Conservation (phyloP, 2,113 vertebrate genomes). For the Rutilus rutilus region DNA sequence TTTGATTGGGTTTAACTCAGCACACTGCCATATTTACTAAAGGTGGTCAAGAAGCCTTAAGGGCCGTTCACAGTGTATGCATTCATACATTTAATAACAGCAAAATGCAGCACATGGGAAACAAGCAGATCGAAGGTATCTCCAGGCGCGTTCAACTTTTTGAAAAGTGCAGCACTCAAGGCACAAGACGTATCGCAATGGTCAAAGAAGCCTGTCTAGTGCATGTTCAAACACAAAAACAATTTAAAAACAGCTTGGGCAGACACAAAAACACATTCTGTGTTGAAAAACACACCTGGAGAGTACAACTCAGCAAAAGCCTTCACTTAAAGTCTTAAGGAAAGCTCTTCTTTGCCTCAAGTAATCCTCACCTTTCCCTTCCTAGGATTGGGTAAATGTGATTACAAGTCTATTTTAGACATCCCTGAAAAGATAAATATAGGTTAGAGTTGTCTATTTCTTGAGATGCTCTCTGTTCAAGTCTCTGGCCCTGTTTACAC, state of each 20-base stretch:
- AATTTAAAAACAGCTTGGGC: not conserved
- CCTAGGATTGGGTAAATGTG: slow-evolving; percentile 3
- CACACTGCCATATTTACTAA: slow-evolving; percentile 32
- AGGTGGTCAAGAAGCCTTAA: slow-evolving; percentile 9
- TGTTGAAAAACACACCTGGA: not conserved
- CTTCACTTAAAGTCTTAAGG: not conserved
- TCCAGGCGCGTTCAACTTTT: not conserved
- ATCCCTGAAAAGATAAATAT: slow-evolving; percentile 6
- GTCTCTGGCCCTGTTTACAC: not conserved
- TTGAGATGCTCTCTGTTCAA: not conserved
- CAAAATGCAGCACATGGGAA: not conserved
- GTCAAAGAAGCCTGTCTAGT: not conserved
- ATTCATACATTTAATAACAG: not conserved
- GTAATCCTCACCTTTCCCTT: slow-evolving; percentile 18
- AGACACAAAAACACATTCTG: not conserved
- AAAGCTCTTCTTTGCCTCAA: not conserved
- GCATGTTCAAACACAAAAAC: not conserved
- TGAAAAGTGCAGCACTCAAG: not conserved
- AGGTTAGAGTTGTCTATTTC: slow-evolving; percentile 4
- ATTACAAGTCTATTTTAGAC: slow-evolving; percentile 20
- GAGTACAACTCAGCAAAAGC: not conserved
- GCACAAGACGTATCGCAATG: not conserved
- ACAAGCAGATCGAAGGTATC: not conserved
- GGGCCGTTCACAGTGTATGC: not conserved
- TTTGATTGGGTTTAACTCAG: slow-evolving; percentile 28